Base-by-base conservation (phyloP, 2,888 invertebrate genomes). In the Drosophila diplacantha region DNA sequence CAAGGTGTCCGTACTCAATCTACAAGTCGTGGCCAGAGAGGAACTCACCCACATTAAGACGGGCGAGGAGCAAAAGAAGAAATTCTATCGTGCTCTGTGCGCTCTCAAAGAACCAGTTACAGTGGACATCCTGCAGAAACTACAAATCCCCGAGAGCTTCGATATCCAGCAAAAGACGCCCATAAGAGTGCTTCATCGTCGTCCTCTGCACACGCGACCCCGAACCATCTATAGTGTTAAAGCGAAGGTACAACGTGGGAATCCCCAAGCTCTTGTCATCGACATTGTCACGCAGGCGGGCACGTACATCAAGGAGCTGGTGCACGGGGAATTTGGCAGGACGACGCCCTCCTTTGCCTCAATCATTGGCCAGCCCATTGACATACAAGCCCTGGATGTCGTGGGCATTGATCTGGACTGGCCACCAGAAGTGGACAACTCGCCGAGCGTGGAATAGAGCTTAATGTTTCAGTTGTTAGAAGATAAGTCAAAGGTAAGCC, bases 301-400 rank as follows among this genome's bases (percentile, higher is more conserved):
- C 39, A 96, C 97, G 37, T 99, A 99, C 87, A 93, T 99, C 2
- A 99, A 99, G 89, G 99, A 99, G 90, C 96, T 99, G 90, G 95
- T 96, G 20, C 97, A 99, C 89, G 96, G 98, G 4, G 99, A 99
- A 89, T 94, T 98, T 86, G 95, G 96, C 2, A 90, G 99, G 73
- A 97, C 97, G 0, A 87, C 85, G 11, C 99, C 99, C 0, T 93
- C 91, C 78, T 89, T 98, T 26, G 89, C 91, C 1, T 90, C 91
- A 20, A 89, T 96, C 39, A 89, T 97, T 35, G 91, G 92, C 0
- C 88, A 89, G 29, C 90, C 91, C 29, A 92, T 95, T 7, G 99
- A 99, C 87, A 95, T 99, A 74, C 89, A 97, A n/a, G 94, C 96
- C 34, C 89, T 99, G 7, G 98, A 98, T 89, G 98, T 99, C 4